Base-by-base conservation (phyloP, 2,888 invertebrate species). In the Seira ritae region DNA sequence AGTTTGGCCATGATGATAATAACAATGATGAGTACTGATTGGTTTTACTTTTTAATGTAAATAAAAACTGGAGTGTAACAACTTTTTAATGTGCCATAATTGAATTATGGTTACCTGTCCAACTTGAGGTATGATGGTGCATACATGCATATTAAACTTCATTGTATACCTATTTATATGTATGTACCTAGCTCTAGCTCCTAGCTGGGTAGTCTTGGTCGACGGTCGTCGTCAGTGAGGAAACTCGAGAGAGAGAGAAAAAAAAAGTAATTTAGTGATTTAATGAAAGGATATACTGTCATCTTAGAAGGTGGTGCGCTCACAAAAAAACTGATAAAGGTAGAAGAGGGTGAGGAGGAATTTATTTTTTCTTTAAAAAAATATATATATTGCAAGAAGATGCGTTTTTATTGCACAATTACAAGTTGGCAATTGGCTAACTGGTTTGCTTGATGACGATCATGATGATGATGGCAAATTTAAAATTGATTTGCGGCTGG, bases 351-450 rank as follows among this genome's bases (percentile, higher is more conserved):
- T 46, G 72, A 24, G 66, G 66, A 73, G 69, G 74, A 17, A 74
- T 80, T 69, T 37, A n/a, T 72, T 60, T 12, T 62, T 20, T 62
- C 31, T 73, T 19, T 20, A 67, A 50, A 31, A 55, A 22, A 46
- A 65, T 65, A 73, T 8, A 55, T 73, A 73, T n/a, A 72, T 31
- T 31, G 50, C 80, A 80, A 69, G 80, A 80, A 74, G 80, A 80
- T 80, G 74, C 74, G 74, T 80, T 80, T 81, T 81, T 62, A 81
- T 81, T 81, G 81, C 75, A 75, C 81, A 81, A 81, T 81, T 81
- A 81, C 74, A 75, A 65, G 75, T 75, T 81, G 75, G 75, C 81
- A 76, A 81, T 81, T 70, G 75, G 71, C 75, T 76, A 81, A 81
- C 81, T 62, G 81, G 81, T 81, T 81, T 81, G 74, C 69, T 60